Evolutionary conservation across 2,888 invertebrate genomes (phyloP).

Genomic region (Pocota personata): DNA sequence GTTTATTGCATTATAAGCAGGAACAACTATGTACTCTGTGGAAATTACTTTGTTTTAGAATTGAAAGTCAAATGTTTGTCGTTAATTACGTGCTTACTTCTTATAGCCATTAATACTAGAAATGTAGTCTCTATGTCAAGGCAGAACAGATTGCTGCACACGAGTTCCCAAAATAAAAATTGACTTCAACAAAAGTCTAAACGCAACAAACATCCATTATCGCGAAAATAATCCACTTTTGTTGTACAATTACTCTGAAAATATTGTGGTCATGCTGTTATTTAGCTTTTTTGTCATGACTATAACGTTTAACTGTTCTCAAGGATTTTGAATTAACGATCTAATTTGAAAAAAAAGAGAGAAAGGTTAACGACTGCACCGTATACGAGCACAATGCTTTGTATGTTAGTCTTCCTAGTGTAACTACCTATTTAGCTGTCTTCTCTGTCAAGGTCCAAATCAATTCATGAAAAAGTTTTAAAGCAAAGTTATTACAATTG

Average conservation of each 20-base stretch:
- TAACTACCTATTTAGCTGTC: conserved; percentile 17
- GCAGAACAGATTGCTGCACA: background rate
- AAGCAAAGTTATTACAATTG: conserved; percentile 23
- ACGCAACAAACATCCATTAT: background rate
- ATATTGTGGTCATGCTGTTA: conserved; percentile 20
- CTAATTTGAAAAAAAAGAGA: conserved; percentile 4
- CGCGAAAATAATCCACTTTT: conserved; percentile 2
- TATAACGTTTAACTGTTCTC: conserved; percentile 22
- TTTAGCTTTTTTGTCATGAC: conserved; percentile 24
- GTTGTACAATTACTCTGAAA: background rate
- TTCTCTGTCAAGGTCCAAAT: conserved; percentile 42
- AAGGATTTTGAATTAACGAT: conserved; percentile 48
- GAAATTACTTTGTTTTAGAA: background rate
- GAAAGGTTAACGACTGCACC: conserved; percentile 26
- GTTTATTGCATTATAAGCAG: background rate
- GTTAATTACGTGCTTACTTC: background rate
- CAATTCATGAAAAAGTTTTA: conserved; percentile 50
- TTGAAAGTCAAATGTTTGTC: background rate
- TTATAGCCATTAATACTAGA: background rate
- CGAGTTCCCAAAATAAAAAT: background rate
- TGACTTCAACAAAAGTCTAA: background rate
- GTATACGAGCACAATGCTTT: background rate
- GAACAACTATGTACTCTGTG: background rate
- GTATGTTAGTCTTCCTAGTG: conserved; percentile 24
- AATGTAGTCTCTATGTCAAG: background rate